A percentile compares a stretch with the other conserved stretches of the same genome.
phyloP scores from a whole-genome alignment of 2,888 invertebrate species.

The Girardia tigrina region DNA sequence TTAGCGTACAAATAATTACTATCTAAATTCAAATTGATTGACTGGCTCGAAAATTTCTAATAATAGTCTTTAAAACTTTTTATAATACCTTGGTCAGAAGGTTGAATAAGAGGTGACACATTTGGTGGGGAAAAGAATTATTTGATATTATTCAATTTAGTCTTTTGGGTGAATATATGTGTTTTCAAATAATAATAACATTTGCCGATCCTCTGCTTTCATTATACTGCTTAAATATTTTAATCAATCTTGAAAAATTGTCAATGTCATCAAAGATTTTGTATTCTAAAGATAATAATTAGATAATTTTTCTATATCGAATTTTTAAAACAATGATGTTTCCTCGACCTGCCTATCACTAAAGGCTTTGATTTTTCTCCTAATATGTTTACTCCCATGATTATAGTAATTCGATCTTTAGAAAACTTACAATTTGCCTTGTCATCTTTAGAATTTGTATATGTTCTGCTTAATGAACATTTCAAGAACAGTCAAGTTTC shows the following conservation, averaged over 20 bases:
- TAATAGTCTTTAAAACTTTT: no score
- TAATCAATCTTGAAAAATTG: slow-evolving; percentile 7
- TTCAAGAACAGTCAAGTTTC: not conserved
- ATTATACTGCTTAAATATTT: slow-evolving; percentile 5
- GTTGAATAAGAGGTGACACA: not conserved
- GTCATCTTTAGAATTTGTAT: slow-evolving; percentile 6
- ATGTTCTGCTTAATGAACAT: slow-evolving; percentile 20
- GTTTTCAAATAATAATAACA: not conserved
- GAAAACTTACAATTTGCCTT: slow-evolving; percentile 19
- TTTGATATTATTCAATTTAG: no score
- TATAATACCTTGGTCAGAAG: no score
- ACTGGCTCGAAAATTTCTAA: no score
- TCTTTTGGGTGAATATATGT: slow-evolving; percentile 6
- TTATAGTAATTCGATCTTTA: slow-evolving; percentile 18
- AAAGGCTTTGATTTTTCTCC: slow-evolving; percentile 5
- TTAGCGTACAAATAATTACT: no score
- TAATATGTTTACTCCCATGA: slow-evolving; percentile 3
- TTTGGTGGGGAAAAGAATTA: not conserved
- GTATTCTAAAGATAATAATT: not conserved
- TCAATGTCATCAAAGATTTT: slow-evolving; percentile 13
- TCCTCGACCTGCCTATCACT: slow-evolving; percentile 11
- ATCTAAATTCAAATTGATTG: no score
- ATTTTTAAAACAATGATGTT: no score
- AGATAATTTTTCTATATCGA: no score
- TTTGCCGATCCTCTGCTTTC: slow-evolving; percentile 17